Conservation (phyloP, 2,113 vertebrate genomes). For the Etheostoma cragini region DNA sequence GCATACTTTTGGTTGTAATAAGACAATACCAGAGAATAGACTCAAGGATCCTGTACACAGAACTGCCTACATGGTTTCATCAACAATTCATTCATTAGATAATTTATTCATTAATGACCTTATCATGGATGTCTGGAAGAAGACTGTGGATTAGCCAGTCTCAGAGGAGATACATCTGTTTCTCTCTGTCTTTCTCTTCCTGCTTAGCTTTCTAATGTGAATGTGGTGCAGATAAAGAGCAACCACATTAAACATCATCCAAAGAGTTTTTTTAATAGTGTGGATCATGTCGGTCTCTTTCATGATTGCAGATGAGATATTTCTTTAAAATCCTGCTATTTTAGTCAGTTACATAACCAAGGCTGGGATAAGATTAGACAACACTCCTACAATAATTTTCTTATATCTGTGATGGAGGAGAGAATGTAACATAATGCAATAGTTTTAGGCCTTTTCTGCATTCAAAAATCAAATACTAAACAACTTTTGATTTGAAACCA, state of each 20-base stretch:
- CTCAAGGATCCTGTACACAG: conserved; percentile 50
- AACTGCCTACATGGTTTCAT: conserved; percentile 54
- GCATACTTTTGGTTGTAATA: conserved; percentile 8
- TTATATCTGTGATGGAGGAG: not conserved
- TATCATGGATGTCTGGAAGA: conserved; percentile 70
- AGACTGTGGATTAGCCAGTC: conserved; percentile 51
- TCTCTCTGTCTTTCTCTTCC: not conserved
- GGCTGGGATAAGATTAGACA: not conserved
- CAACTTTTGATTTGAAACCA: not conserved
- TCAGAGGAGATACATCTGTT: conserved; percentile 57
- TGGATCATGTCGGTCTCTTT: conserved; percentile 3
- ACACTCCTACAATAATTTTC: not conserved
- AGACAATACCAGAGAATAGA: conserved; percentile 18
- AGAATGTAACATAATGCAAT: not conserved
- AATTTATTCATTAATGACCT: conserved; percentile 85
- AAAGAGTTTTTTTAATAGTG: not conserved
- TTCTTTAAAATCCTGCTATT: conserved; percentile 7
- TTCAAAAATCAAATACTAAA: not conserved
- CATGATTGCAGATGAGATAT: not conserved
- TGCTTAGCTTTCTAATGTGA: conserved; percentile 16
- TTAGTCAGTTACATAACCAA: conserved; percentile 9
- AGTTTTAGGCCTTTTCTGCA: not conserved
- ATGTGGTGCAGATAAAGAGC: conserved; percentile 26
- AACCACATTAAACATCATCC: conserved; percentile 17
- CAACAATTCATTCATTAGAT: conserved; percentile 75